phyloP scores from a whole-genome alignment of 2,113 vertebrate species.

The Pongo pygmaeus region DNA sequence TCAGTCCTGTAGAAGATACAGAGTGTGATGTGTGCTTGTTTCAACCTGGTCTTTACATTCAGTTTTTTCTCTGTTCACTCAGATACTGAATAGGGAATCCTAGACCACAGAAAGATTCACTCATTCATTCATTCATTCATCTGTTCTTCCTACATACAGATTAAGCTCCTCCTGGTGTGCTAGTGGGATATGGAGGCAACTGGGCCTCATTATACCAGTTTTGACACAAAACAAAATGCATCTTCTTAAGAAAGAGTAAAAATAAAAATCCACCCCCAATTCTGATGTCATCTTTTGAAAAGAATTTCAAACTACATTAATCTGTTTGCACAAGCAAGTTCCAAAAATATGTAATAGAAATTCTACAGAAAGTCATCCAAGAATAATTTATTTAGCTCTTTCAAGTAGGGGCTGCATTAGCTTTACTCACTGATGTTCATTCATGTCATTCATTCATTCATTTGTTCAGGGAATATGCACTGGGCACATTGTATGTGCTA shows the following conservation, averaged over 20 bases:
- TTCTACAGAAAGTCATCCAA: constrained; percentile 17
- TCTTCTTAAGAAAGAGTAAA: constrained; percentile 23
- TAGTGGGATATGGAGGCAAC: not conserved
- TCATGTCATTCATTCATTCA: not conserved
- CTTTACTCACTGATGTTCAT: not conserved
- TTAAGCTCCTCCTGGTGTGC: not conserved
- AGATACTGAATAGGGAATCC: not conserved
- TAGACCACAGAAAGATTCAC: not conserved
- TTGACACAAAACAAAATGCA: not conserved
- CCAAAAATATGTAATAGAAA: not conserved
- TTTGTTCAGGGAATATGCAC: not conserved
- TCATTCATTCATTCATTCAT: not conserved
- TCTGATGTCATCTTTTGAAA: constrained; percentile 41
- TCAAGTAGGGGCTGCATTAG: not conserved
- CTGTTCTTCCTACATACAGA: not conserved
- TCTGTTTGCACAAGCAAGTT: not conserved
- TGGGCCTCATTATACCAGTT: not conserved
- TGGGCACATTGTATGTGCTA: not conserved
- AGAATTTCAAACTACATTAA: constrained; percentile 20
- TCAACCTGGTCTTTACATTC: not conserved
- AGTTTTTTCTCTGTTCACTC: not conserved
- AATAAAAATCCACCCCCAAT: not conserved
- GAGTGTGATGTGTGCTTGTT: not conserved
- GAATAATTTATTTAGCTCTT: constrained; percentile 30
- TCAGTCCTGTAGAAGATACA: not conserved